These are phyloP conservation scores for Equus quagga DNA, from an alignment of 2,113 vertebrate species.

Conservation along the genomic window DNA sequence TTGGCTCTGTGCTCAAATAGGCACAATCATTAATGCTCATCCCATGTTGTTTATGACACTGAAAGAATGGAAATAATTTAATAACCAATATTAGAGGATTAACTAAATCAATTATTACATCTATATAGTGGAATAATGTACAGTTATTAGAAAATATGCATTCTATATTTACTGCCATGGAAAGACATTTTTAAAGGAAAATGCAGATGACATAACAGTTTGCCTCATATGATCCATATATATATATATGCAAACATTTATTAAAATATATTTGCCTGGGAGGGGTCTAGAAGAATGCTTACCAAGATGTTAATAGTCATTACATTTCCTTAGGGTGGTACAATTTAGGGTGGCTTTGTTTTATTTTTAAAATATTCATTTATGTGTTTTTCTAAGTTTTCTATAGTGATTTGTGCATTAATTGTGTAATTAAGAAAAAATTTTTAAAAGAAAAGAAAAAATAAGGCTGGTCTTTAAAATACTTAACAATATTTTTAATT, in stretches of 20 bases:
- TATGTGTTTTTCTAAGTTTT: not conserved
- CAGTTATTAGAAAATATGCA: not conserved
- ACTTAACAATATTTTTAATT: conserved; percentile 21
- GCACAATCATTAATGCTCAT: not conserved
- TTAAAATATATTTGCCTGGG: conserved; percentile 32
- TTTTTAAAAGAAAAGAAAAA: conserved; percentile 40
- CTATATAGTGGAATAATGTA: not conserved
- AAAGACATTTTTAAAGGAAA: conserved; percentile 14
- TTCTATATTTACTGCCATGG: conserved; percentile 4
- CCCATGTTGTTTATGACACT: not conserved
- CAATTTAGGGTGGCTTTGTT: not conserved
- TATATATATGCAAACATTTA: not conserved
- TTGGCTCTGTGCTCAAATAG: not conserved
- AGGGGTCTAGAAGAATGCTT: not conserved
- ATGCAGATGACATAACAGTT: not conserved
- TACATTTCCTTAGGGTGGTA: not conserved
- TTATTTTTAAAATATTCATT: conserved; percentile 7
- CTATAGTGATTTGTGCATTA: not conserved
- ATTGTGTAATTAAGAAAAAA: not conserved
- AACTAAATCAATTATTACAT: not conserved
- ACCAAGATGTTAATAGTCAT: conserved; percentile 10
- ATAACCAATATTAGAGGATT: not conserved
- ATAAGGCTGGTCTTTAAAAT: not conserved
- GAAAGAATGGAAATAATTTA: not conserved
- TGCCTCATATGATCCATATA: not conserved